Percentiles rank a stretch among this genome's conserved stretches.
These are phyloP conservation scores for Erpobdella octoculata DNA, from an alignment of 2,888 invertebrate genomes.

Conservation along the genomic window DNA sequence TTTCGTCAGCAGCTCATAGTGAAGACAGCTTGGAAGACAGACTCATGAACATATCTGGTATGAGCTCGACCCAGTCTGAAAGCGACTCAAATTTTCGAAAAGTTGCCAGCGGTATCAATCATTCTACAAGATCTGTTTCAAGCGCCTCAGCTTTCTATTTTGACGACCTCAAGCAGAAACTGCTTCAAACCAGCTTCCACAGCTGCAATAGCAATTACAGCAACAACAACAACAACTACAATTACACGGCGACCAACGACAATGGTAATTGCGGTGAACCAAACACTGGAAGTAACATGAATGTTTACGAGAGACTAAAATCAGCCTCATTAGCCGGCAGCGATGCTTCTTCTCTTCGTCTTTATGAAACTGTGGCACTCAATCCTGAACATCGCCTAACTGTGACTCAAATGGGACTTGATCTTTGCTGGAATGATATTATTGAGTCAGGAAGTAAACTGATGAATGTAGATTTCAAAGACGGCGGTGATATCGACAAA, in stretches of 20 bases:
- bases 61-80: neutral
- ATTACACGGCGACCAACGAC: neutral
- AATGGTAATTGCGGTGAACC: neutral
- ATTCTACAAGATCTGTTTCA: conserved; percentile 33
- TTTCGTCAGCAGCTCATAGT: neutral
- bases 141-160: neutral
- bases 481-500: neutral
- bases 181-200: neutral
- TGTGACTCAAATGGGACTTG: too few species aligned
- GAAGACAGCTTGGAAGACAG: neutral
- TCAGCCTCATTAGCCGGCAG: neutral
- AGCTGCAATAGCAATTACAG: neutral
- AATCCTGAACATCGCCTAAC: too few species aligned
- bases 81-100: neutral
- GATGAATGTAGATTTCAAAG: too few species aligned
- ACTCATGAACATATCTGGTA: neutral
- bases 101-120: conserved; percentile 17
- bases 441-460: too few species aligned
- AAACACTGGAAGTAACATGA: neutral
- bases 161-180: neutral
- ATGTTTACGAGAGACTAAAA: neutral
- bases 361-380: neutral
- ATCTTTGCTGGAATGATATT: too few species aligned
- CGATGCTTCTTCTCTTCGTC: neutral
- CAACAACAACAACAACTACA: neutral